Evolutionary conservation across 1,140 invertebrate genomes (phyloP), one percentile per base, ranked within the genome.

Genomic region (Microplitis mediator): DNA sequence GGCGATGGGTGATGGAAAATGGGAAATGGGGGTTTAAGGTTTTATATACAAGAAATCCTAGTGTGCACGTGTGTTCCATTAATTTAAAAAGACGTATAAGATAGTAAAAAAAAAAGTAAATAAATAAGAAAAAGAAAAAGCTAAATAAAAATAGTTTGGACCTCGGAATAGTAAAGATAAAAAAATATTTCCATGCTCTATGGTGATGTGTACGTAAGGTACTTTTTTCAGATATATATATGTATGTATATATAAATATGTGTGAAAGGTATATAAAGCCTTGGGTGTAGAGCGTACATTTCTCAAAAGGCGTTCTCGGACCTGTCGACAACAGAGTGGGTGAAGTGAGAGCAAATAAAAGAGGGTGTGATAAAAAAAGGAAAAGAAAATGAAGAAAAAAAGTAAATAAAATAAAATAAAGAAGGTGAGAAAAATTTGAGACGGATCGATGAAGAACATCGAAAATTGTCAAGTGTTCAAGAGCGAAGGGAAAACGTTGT

Each of bases 61-160:
- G 66, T 52, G 71, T 64, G 64, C 71, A 75, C 74, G 74, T 75
- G 74, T 75, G 74, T 35, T 71, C 71, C 74, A 75, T 75, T 75
- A 75, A 75, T 75, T 75, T 67, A 45, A 45, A 14, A 32, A 62
- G 54, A 70, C 32, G 51, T 70, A 74, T 71, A 74, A 31, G 69
- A 69, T 69, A 39, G 66, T 32, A 34, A 11, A 60, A 32, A 60
- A 60, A 32, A 51, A 56, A 51, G 50, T 31, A 73, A 73, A 62
- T 50, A 14, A 56, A 34, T 13, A 36, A 56, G 16, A 58, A 58
- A 9, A 58, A 14, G 23, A 23, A 63, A 63, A 64, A 63, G 14
- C 50, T 1, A 35, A 34, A 63, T 2, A 63, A 71, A 35, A 62
- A 31, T 50, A 61, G 23, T 11, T 54, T 14, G 32, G 14, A 51